Conservation (phyloP, 2,888 invertebrate genomes). For the Ichneumoninae sp. region DNA sequence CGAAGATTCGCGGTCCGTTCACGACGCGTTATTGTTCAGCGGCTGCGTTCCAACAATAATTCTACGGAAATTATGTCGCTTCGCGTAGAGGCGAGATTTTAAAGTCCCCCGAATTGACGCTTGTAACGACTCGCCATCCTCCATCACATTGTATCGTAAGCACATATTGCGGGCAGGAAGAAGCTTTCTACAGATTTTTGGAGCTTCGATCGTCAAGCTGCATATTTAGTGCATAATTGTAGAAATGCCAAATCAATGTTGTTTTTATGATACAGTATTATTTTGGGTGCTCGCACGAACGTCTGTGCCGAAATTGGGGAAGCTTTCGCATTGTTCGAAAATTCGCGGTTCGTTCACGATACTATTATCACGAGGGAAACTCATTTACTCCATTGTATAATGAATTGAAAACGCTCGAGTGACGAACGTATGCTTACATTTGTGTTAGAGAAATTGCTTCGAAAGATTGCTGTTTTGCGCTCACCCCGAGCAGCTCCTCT, state of each 20-base stretch:
- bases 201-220: background rate
- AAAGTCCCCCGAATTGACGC: constrained; percentile 50
- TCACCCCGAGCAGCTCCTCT: constrained; percentile 69
- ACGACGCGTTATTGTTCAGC: constrained; percentile 59
- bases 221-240: background rate
- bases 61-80: constrained; percentile 66
- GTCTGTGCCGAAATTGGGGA: background rate
- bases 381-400: constrained; percentile 54
- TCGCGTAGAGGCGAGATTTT: constrained; percentile 40
- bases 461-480: constrained; percentile 83
- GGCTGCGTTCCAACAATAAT: constrained; percentile 70
- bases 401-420: constrained; percentile 57
- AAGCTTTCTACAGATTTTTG: background rate
- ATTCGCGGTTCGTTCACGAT: constrained; percentile 55
- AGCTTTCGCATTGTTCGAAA: constrained; percentile 44
- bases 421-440: constrained; percentile 76
- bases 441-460: constrained; percentile 82
- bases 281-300: constrained; percentile 20
- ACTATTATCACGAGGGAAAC: constrained; percentile 57
- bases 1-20: constrained; percentile 53
- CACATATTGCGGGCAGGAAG: background rate
- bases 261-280: constrained; percentile 30
- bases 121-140: constrained; percentile 28
- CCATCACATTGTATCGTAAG: background rate
- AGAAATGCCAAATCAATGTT: constrained; percentile 13